Conservation (phyloP, 1,140 invertebrate genomes). For the Galleria mellonella region DNA sequence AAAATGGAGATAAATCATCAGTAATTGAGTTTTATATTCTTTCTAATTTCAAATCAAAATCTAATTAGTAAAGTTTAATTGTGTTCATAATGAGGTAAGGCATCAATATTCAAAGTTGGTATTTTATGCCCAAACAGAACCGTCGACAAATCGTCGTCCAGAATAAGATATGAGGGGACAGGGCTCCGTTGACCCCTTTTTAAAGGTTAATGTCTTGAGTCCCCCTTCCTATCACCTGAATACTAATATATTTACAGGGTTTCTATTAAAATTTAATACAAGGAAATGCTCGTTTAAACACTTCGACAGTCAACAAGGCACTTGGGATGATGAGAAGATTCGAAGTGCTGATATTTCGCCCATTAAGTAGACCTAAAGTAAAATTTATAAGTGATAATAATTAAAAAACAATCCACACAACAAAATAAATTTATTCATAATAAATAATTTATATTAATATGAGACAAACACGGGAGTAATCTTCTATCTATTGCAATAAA, state of each 20-base stretch:
- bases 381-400: too few species aligned
- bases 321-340: too few species aligned
- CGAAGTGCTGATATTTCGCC: too few species aligned
- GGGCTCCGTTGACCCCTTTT: slow-evolving; percentile 66
- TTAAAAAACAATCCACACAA: too few species aligned
- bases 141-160: slow-evolving; percentile 44
- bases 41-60: slow-evolving; percentile 25
- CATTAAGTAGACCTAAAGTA: background rate
- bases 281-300: too few species aligned
- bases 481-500: too few species aligned
- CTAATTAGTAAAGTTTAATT: slow-evolving; percentile 28
- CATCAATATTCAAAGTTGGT: slow-evolving; percentile 43
- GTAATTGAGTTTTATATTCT: too few species aligned
- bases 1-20: too few species aligned
- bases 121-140: slow-evolving; percentile 29
- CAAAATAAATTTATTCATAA: too few species aligned
- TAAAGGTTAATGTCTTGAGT: slow-evolving; percentile 63
- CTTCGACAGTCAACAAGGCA: too few species aligned
- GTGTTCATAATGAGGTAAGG: slow-evolving; percentile 19
- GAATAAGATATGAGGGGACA: slow-evolving; percentile 65
- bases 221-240: slow-evolving; percentile 46
- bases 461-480: too few species aligned
- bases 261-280: slow-evolving; percentile 4
- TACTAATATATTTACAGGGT: slow-evolving; percentile 48
- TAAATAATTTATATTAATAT: too few species aligned